phyloP scores from a whole-genome alignment of 2,888 invertebrate genomes.

The Acanthopleura granulata region DNA sequence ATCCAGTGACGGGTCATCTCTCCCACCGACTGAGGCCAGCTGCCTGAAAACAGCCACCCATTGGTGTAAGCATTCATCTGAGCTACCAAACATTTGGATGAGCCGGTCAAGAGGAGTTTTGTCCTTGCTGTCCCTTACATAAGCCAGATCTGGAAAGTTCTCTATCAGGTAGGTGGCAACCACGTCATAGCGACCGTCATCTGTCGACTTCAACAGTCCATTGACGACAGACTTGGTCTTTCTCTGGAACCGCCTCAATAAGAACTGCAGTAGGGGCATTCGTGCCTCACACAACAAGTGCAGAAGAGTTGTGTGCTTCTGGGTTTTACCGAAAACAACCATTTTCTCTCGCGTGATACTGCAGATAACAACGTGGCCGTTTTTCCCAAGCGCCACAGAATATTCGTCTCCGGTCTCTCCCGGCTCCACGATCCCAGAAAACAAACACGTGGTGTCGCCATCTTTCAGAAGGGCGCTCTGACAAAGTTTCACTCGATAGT shows the following conservation, averaged over 20 bases:
- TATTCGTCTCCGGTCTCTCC: not conserved
- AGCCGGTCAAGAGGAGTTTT: not conserved
- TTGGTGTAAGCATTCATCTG: not conserved
- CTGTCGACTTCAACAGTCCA: not conserved
- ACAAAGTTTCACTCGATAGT: not conserved
- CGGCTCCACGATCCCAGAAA: not conserved
- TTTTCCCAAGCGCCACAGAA: not conserved
- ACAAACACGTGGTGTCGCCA: not conserved
- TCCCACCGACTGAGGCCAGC: not conserved
- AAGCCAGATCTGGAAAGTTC: not conserved
- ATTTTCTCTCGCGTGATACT: not conserved
- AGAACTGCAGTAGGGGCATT: not conserved
- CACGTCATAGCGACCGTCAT: not conserved
- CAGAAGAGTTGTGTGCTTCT: not conserved
- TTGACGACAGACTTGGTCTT: not conserved
- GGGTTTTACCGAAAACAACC: not conserved
- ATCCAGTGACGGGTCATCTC: not conserved
- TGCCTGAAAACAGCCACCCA: not conserved
- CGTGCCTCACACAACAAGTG: not conserved
- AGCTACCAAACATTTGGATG: not conserved
- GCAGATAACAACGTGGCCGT: constrained; percentile 5
- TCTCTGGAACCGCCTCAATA: not conserved
- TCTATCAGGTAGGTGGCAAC: not conserved
- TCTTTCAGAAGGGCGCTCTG: not conserved
- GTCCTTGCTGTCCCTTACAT: not conserved